Base-by-base conservation (phyloP, 2,888 invertebrate genomes). In the Cetonia aurata region DNA sequence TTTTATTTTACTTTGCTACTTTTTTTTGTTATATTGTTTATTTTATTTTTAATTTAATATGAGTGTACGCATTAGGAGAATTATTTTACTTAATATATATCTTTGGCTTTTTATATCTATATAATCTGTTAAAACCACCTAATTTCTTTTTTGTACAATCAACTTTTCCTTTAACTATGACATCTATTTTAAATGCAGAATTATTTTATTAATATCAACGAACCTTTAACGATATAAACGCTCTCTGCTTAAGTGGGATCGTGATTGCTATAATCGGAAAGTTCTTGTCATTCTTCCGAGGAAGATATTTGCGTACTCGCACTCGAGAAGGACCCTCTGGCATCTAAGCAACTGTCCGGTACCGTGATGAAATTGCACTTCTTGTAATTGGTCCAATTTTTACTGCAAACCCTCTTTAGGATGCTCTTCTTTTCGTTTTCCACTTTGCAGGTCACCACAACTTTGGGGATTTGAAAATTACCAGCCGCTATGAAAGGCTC, bases 241-340 rank as follows among this genome's bases (percentile, higher is more conserved):
- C n/a, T n/a, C n/a, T n/a, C 10, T 10, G 13, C n/a, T 17, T 15
- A 41, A 15, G 59, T 48, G n/a, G 53, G 53, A 33, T 50, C 52
- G 19, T 31, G 41, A 10, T 9, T 37, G 44, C 42, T 48, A 37
- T 42, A 66, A 44, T 66, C 55, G 13, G 52, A 44, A 2, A 44
- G 33, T 44, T 56, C 48, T 15, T 67, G 55, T 77, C 73, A 81
- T 72, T 83, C 83, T 55, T 84, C 84, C 12, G 79, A 80, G n/a
- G n/a, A 25, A 1, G 84, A 84, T 57, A 84, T 80, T 73, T 85
- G 85, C 10, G 85, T 85, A 75, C 84, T 84, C 41, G 84, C 84
- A 73, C 85, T 85, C 6, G 84, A 84, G 75, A 85, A 84, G 1
- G 83, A 83, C 8, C 84, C 84, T 37, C 85, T 73, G 6, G 83